Evolutionary conservation across 2,888 invertebrate species (phyloP), one percentile per base, ranked within the genome.

Genomic region (Napeogenes sylphis): DNA sequence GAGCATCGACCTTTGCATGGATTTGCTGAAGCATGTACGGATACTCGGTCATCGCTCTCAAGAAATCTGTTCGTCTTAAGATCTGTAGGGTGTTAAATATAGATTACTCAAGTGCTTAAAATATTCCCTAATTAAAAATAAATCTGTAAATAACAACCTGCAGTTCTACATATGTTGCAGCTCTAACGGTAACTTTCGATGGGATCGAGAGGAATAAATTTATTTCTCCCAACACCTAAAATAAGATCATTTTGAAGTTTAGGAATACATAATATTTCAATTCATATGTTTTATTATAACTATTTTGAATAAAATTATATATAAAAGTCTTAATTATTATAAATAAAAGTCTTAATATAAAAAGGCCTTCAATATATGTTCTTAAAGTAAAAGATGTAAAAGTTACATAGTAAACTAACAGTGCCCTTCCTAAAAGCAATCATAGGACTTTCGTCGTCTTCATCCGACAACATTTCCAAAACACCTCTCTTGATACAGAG

Each of bases 381-480:
- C 5, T 47, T 4, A n/a, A 60, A 38, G 10, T 56, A 21, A 21
- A 30, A 30, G 3, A 12, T 21, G 3, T 46, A 4, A 5, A 35
- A 35, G 4, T 35, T 35, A 42, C 10, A 38, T 32, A 8, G n/a
- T 53, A 61, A 64, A 80, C 85, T 81, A 12, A 91, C 90, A 59
- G 91, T 91, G 64, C 91, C 91, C 64, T 82, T 78, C 65, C 81
- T 82, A 60, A 92, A 91, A 10, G 91, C 86, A 55, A 92, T 90
- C 75, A 92, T 83, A 0, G 91, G 91, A 61, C 91, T 92, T 70
- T 92, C 91, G 45, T 91, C 90, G 61, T 92, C 91, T 70, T 92
- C 91, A 68, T 91, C 91, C 0, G 91, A 91, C 1, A 91, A 77
- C 81, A 92, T 84, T 70, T 92, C 91, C 3, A 92, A 72, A 51